phyloP scores from a whole-genome alignment of 2,797 vertebrate species.

The Ataeniobius toweri region DNA sequence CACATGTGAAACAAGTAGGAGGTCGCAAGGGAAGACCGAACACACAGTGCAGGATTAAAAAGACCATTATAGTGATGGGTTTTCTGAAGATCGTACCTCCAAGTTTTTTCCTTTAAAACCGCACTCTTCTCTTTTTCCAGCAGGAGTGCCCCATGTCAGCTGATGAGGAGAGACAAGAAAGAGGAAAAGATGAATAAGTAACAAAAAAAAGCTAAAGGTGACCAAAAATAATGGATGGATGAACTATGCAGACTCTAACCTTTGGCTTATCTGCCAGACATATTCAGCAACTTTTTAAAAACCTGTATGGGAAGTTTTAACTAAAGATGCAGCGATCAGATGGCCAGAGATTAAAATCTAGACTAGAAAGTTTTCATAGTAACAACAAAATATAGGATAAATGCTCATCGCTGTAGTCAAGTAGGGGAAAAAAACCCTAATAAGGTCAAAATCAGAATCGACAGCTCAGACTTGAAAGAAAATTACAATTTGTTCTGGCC shows the following conservation, averaged over 20 bases:
- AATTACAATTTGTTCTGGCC: background rate
- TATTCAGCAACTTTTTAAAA: background rate
- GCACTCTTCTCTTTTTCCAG: conserved; percentile 89
- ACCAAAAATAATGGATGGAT: background rate
- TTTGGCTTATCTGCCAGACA: background rate
- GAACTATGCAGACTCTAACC: background rate
- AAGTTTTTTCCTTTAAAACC: conserved; percentile 94
- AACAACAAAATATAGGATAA: background rate
- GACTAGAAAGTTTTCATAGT: background rate
- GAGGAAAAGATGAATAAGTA: conserved; percentile 35
- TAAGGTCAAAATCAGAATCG: background rate
- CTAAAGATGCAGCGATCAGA: background rate
- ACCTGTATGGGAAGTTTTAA: background rate
- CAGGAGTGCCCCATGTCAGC: conserved; percentile 88
- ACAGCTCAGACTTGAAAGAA: background rate
- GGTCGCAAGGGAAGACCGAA: background rate
- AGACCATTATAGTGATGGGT: background rate
- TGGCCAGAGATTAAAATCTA: background rate
- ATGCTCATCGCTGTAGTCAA: background rate
- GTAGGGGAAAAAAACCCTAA: background rate
- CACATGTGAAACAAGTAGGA: conserved; percentile 4
- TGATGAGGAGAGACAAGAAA: conserved; percentile 47
- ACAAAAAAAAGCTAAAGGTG: conserved; percentile 5
- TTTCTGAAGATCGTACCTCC: conserved; percentile 76
- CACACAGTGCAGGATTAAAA: background rate